Evolutionary conservation across 92 coral and sea anemone genomes (phyloP), one percentile per base, ranked within the genome.

Genomic region (Zoanthus solanderi): DNA sequence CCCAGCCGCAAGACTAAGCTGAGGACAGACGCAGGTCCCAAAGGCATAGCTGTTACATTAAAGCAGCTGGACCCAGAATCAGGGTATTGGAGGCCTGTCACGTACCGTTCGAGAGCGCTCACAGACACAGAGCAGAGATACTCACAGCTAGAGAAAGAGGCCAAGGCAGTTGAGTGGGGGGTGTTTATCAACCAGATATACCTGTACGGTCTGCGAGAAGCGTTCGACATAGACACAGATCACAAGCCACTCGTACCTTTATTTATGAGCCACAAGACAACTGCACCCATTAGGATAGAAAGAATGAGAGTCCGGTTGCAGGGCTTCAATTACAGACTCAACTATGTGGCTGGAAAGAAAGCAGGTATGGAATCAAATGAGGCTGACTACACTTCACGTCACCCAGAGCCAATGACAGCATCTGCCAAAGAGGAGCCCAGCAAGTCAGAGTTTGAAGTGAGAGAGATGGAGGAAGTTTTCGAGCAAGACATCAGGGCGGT

Each of bases 331-430:
- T 87, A 78, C 61, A 54, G 67, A 30, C 75, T 86, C 60, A 78
- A 86, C 67, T 72, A 90, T 45, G 75, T 76, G 44, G 79, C 92
- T 23, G 90, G 83, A 60, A 91, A 91, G 88, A 63, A 63, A 60
- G 88, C 81, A 8, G 82, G 83, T 30, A 16, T 79, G 1, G 84
- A 83, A 54, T 42, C 31, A 78, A 92, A 92, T 34, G 85, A 72
- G 69, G 92, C 92, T 32, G 94, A 80, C 83, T 88, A 84, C 79
- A 66, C 71, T 15, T 92, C 92, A 60, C 58, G 87, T 34, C 91
- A 88, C 23, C 86, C 87, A 34, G 71, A 57, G 42, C 87, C 87
- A 72, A 37, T 80, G 1, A 76, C 65, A 5, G 50, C 17, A 42
- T 9, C 47, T 42, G 50, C 47, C 76, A 72, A 31, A 42, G 76